phyloP scores from a whole-genome alignment of 2,888 invertebrate genomes.

The Thecocarcelia acutangulata region DNA sequence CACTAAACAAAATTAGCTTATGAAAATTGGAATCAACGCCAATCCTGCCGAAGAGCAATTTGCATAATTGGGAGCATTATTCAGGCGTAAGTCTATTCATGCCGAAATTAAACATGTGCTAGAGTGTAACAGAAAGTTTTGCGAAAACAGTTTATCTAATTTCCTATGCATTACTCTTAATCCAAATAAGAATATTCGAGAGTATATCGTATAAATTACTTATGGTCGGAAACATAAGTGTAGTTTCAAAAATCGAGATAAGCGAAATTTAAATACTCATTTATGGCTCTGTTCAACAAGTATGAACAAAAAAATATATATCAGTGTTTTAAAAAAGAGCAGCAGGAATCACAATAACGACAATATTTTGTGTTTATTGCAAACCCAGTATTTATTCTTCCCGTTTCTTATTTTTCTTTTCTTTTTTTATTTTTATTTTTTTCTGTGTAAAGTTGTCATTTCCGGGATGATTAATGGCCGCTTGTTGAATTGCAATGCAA shows the following conservation, averaged over 20 bases:
- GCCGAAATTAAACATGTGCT: too few species aligned
- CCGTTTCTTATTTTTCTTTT: background rate
- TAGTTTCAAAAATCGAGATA: slow-evolving; percentile 26
- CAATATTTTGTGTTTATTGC: slow-evolving; percentile 35
- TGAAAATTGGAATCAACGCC: too few species aligned
- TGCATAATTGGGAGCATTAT: too few species aligned
- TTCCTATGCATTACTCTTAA: too few species aligned
- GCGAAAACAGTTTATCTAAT: too few species aligned
- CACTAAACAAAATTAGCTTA: too few species aligned
- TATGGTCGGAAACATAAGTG: background rate
- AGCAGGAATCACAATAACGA: slow-evolving; percentile 24
- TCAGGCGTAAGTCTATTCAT: too few species aligned
- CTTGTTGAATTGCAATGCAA: slow-evolving; percentile 72
- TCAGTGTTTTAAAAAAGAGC: background rate
- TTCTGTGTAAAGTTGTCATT: slow-evolving; percentile 69
- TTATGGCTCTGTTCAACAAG: slow-evolving; percentile 5
- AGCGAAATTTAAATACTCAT: slow-evolving; percentile 2
- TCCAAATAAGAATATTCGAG: too few species aligned
- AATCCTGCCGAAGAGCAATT: too few species aligned
- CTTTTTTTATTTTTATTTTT: slow-evolving; percentile 8
- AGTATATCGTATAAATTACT: slow-evolving; percentile 11
- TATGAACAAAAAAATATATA: background rate
- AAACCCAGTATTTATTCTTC: background rate
- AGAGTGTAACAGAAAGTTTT: too few species aligned
- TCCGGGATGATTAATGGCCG: slow-evolving; percentile 79